phyloP scores from a whole-genome alignment of 2,888 invertebrate genomes.

The Phortica magna region DNA sequence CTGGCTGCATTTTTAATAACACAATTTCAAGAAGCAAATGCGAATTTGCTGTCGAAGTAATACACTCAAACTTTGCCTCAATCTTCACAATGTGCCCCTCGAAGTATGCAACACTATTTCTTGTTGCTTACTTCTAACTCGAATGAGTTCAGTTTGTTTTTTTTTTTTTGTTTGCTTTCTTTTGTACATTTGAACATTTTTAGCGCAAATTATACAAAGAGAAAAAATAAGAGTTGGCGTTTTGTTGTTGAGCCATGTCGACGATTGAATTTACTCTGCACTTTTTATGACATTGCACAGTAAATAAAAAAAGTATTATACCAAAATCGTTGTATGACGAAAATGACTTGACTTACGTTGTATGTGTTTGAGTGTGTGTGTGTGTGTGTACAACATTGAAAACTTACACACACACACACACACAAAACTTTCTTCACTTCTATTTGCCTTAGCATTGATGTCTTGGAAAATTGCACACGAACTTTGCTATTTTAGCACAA shows the following conservation, averaged over 20 bases:
- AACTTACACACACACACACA: background rate
- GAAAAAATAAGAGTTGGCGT: background rate
- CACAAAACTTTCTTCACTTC: slow-evolving; percentile 28
- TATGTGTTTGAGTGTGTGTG: background rate
- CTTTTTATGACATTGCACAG: slow-evolving; percentile 12
- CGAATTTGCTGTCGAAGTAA: background rate
- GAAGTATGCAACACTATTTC: slow-evolving; percentile 21
- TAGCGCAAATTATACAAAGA: background rate
- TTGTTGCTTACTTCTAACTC: background rate
- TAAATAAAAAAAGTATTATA: slow-evolving; percentile 14
- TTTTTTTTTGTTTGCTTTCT: background rate
- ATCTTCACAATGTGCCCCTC: background rate
- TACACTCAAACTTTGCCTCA: background rate
- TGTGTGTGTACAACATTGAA: background rate
- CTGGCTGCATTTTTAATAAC: slow-evolving; percentile 57
- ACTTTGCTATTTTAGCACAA: background rate
- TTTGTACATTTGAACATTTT: background rate
- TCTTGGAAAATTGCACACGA: background rate
- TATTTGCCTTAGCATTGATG: background rate
- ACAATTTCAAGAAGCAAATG: slow-evolving; percentile 52
- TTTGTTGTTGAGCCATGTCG: background rate
- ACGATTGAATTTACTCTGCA: slow-evolving; percentile 25
- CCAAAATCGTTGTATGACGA: background rate
- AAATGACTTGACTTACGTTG: background rate
- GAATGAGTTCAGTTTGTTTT: background rate